Evolutionary conservation across 2,888 invertebrate genomes (phyloP).

Genomic region (Hemicrepidius hirtus): DNA sequence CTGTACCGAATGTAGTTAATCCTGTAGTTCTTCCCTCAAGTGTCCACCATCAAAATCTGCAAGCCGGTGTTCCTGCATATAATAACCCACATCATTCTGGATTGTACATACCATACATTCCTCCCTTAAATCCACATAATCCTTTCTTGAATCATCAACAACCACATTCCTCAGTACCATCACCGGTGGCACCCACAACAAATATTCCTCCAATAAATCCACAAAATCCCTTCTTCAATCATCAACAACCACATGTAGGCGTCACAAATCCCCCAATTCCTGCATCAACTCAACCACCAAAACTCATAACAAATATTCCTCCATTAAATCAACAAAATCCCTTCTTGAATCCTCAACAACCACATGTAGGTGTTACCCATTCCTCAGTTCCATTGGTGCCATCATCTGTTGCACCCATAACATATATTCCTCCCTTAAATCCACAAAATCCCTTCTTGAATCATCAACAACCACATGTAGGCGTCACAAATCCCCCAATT

Average conservation of each 20-base stretch:
- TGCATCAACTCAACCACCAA: background rate
- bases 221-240: too few relatives aligned
- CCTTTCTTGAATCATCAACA: conserved; percentile 22
- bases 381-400: too few relatives aligned
- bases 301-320: background rate
- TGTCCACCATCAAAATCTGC: conserved; percentile 39
- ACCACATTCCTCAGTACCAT: too few relatives aligned
- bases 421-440: too few relatives aligned
- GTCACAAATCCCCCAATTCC: too few relatives aligned
- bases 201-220: too few relatives aligned
- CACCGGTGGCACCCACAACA: too few relatives aligned
- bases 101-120: background rate
- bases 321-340: background rate
- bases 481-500: background rate
- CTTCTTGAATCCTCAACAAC: too few relatives aligned
- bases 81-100: conserved; percentile 25
- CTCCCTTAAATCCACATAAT: conserved; percentile 12
- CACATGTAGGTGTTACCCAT: too few relatives aligned
- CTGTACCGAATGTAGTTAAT: background rate
- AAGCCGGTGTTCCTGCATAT: conserved; percentile 46
- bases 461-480: background rate
- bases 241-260: too few relatives aligned
- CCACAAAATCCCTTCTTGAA: conserved; percentile 24
- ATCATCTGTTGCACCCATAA: background rate
- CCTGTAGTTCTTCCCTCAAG: conserved; percentile 54